These are phyloP conservation scores for Hypotaenidia philippensis DNA, from an alignment of 2,797 vertebrate species.

Conservation along the genomic window DNA sequence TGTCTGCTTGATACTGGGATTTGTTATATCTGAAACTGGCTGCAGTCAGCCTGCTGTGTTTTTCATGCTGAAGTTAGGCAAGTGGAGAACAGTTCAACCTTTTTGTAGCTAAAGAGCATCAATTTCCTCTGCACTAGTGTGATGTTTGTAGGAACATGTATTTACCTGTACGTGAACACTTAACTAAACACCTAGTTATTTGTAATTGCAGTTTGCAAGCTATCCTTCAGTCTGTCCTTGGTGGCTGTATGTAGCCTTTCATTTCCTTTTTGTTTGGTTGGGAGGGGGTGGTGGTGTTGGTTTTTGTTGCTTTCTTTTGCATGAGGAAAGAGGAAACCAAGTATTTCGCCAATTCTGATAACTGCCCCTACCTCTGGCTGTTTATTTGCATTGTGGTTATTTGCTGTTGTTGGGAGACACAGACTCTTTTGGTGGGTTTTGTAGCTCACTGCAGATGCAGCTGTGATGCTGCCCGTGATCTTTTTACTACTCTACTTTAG, in stretches of 20 bases:
- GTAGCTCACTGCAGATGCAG: background rate
- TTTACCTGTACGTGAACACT: background rate
- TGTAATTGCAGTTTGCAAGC: background rate
- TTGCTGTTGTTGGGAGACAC: background rate
- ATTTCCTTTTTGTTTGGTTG: background rate
- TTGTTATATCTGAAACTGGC: background rate
- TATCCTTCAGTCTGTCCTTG: background rate
- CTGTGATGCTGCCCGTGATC: background rate
- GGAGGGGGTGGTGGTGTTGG: no score
- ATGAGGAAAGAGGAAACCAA: background rate
- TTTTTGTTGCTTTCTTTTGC: background rate
- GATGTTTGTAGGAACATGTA: background rate
- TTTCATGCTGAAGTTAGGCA: rapidly evolving
- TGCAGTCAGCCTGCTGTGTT: background rate
- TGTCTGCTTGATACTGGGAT: rapidly evolving
- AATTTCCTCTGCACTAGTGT: rapidly evolving
- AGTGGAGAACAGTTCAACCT: background rate
- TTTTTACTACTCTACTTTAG: background rate
- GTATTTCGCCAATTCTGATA: rapidly evolving
- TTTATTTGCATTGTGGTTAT: background rate
- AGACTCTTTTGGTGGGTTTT: background rate
- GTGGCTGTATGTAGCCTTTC: background rate
- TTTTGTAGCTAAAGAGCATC: background rate
- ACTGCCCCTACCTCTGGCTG: no score
- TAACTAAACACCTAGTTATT: background rate